Evolutionary conservation across 2,888 invertebrate species (phyloP), one percentile per base, ranked within the genome.

Genomic region (Tortricodes alternella): DNA sequence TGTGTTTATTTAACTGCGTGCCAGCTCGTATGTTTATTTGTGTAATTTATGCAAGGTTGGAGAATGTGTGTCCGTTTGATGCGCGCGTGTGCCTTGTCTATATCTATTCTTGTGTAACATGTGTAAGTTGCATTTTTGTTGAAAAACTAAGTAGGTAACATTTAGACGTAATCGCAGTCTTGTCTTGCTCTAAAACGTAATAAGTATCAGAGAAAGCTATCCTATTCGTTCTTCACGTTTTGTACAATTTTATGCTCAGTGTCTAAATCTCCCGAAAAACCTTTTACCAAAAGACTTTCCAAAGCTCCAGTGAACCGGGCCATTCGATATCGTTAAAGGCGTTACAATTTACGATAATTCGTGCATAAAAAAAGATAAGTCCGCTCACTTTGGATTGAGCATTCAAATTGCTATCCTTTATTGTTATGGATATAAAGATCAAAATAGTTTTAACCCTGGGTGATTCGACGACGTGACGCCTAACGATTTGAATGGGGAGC

Each of bases 271-370:
- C 49, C 55, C 9, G 32, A 27, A 49, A 34, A 43, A 35, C 27
- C 43, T 56, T 48, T 48, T 49, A 56, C 49, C 49, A n/a, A 46
- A 49, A 37, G 35, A 43, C 49, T 56, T 56, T 56, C 55, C 37
- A 56, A 56, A 48, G 13, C 27, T 46, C 49, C 43, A 41, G 32
- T 41, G 55, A 27, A 44, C 52, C 43, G 52, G 43, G 46, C 46
- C 49, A 56, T 56, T 44, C 55, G 49, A 56, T 56, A 56, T 56
- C 49, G 55, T 48, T 48, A 41, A 53, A 53, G 41, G 35, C 55
- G 48, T 56, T 49, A 55, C 55, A 43, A 49, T 56, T 56, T 56
- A 49, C 55, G 49, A 56, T 56, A 56, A 49, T 49, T 49, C 55
- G 55, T 56, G 55, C 55, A 56, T 56, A 56, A 56, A 55, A 53